Base-by-base conservation (phyloP, 1,140 invertebrate genomes). In the Coelopa frigida region DNA sequence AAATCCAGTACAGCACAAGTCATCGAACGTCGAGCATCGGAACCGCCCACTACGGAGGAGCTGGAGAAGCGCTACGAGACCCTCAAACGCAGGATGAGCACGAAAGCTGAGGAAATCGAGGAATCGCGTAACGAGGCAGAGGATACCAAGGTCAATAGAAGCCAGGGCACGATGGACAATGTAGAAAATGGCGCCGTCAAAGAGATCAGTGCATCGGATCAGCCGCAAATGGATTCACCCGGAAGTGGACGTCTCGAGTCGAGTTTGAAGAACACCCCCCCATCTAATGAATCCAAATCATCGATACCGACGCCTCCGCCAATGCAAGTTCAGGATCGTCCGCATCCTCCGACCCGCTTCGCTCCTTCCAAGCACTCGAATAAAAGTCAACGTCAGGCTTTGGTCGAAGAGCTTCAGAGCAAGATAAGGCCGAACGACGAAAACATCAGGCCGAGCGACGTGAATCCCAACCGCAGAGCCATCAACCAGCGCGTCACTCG, bases 1-100 rank as follows among this genome's bases (percentile, higher is more conserved):
- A 29, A 29, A 29, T 8, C 8, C 14, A 14, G 27, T 29, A 29
- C 41, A 5, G 40, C 8, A 7, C 55, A n/a, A n/a, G n/a, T n/a
- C n/a, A n/a, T n/a, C n/a, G n/a, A 61, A 11, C 45, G 62, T 14
- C 52, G 63, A 3, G 57, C 60, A 5, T 67, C 63, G 0, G 63
- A 67, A 5, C 62, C 63, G 0, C 63, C 63, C 1, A 57, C 63
- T 2, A 66, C 57, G n/a, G 63, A 67, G 38, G 63, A 67, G 39
- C 42, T 67, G 6, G 63, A 67, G 8, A 59, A 66, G 26, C 55
- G 63, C 11, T 67, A 58, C 20, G 62, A 63, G 23, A 53, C 48
- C 3, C 26, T 67, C 0, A 66, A 66, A 24, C 53, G 60, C 1
- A 55, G 63, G 23, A 61, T 66, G 63, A 66, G 59, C 22, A 59